Evolutionary conservation across 2,797 vertebrate species (phyloP).

Genomic region (Menidia menidia): DNA sequence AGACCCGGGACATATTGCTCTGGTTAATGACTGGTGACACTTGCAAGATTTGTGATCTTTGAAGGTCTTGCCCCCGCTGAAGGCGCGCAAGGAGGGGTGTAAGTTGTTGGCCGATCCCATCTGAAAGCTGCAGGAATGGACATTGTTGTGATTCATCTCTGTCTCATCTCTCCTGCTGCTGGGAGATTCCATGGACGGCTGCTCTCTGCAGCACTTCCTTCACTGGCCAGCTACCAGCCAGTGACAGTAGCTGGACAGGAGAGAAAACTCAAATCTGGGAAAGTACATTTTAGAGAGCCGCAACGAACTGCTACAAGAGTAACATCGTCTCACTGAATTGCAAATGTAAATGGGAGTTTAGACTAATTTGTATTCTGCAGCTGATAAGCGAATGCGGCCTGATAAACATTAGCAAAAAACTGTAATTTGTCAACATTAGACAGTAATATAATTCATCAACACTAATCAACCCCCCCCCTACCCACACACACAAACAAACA

Average conservation of each 20-base stretch:
- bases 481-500: no score
- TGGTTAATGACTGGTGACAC: slow-evolving; percentile 81
- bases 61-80: slow-evolving; percentile 71
- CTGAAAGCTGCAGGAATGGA: slow-evolving; percentile 65
- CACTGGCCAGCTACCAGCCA: slow-evolving; percentile 52
- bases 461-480: no score
- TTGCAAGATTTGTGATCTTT: slow-evolving; percentile 76
- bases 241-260: slow-evolving; percentile 44
- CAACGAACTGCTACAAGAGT: slow-evolving; percentile 3
- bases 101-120: slow-evolving; percentile 59
- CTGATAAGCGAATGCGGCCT: slow-evolving; percentile 8
- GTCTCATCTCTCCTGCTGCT: slow-evolving; percentile 64
- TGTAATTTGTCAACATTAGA: slow-evolving; percentile 8
- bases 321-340: not conserved
- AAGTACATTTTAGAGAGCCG: slow-evolving; percentile 31
- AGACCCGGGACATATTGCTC: slow-evolving; percentile 76
- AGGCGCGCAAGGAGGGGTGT: slow-evolving; percentile 66
- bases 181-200: slow-evolving; percentile 51
- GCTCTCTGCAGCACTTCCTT: slow-evolving; percentile 59
- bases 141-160: slow-evolving; percentile 75
- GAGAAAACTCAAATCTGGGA: slow-evolving; percentile 55
- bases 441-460: no score
- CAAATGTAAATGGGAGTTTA: slow-evolving; percentile 6
- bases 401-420: slow-evolving; percentile 11
- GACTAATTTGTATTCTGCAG: not conserved